Evolutionary conservation across 2,888 invertebrate genomes (phyloP).

Genomic region (Eupithecia subfuscata): DNA sequence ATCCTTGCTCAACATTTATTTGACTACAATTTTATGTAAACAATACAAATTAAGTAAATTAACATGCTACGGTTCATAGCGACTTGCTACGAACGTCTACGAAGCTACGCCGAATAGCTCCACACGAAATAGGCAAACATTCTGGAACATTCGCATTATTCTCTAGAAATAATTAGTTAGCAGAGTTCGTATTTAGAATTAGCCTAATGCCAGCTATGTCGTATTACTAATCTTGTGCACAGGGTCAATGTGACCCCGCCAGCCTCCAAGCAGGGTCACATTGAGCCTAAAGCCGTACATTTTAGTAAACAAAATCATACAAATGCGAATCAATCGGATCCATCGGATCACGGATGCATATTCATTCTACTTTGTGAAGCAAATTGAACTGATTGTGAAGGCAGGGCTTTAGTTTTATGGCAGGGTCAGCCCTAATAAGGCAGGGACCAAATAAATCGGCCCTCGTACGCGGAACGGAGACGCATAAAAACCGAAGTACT

Average conservation of each 20-base stretch:
- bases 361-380: constrained; percentile 43
- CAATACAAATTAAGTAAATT: not conserved
- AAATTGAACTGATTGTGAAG: constrained; percentile 36
- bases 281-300: constrained; percentile 14
- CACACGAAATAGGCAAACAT: not conserved
- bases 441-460: constrained; percentile 8
- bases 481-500: not conserved
- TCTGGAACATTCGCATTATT: not conserved
- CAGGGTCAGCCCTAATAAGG: constrained; percentile 26
- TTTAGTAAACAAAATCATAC: constrained; percentile 32
- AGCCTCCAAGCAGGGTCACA: not conserved
- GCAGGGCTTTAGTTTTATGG: constrained; percentile 19
- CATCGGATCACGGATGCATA: constrained; percentile 35
- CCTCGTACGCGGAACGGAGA: not conserved
- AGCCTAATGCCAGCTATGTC: not conserved
- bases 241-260: constrained; percentile 17
- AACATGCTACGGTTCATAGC: not conserved
- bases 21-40: not conserved
- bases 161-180: not conserved
- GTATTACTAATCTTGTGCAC: not conserved
- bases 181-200: not conserved
- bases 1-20: not conserved
- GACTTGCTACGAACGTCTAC: not conserved
- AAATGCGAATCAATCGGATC: constrained; percentile 36
- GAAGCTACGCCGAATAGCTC: not conserved